Percentiles rank a stretch among this genome's conserved stretches.
Conservation (phyloP, 2,888 invertebrate genomes). For the Thereva unica region DNA sequence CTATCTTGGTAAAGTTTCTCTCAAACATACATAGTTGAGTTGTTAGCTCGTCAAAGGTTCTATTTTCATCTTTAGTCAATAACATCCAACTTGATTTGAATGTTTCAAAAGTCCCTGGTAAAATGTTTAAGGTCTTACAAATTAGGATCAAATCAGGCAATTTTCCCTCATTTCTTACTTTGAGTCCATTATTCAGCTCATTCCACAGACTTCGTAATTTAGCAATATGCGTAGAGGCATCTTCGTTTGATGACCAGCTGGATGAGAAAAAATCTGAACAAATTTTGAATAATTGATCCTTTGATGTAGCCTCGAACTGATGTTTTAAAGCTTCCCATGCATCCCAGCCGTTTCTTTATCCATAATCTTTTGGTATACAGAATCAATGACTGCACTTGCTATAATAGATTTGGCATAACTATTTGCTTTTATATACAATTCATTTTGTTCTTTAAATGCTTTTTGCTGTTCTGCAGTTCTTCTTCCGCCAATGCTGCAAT, state of each 20-base stretch:
- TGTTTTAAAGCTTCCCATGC: conserved; percentile 46
- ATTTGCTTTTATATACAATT: conserved; percentile 49
- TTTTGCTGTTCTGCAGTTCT: conserved; percentile 40
- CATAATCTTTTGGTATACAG: conserved; percentile 51
- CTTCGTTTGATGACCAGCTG: conserved; percentile 46
- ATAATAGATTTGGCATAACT: conserved; percentile 52
- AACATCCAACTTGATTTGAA: conserved; percentile 48
- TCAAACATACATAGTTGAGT: conserved; percentile 29
- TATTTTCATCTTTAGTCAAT: conserved; percentile 44
- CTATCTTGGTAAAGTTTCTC: not conserved
- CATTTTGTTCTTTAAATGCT: conserved; percentile 38
- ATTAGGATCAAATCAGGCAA: conserved; percentile 46
- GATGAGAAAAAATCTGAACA: conserved; percentile 49
- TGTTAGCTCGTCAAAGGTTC: conserved; percentile 14
- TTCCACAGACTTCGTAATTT: conserved; percentile 47
- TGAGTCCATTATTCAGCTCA: conserved; percentile 46
- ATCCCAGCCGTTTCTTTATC: conserved; percentile 49
- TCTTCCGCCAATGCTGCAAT: conserved; percentile 18
- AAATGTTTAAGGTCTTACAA: conserved; percentile 45
- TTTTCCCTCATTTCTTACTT: conserved; percentile 43
- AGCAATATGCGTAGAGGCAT: conserved; percentile 47
- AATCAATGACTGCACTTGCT: conserved; percentile 47
- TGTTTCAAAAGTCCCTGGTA: conserved; percentile 42
- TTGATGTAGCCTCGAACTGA: conserved; percentile 48
- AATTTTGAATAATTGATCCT: conserved; percentile 50